Base-by-base conservation (phyloP, 2,113 vertebrate genomes). In the Chaetops frenatus region DNA sequence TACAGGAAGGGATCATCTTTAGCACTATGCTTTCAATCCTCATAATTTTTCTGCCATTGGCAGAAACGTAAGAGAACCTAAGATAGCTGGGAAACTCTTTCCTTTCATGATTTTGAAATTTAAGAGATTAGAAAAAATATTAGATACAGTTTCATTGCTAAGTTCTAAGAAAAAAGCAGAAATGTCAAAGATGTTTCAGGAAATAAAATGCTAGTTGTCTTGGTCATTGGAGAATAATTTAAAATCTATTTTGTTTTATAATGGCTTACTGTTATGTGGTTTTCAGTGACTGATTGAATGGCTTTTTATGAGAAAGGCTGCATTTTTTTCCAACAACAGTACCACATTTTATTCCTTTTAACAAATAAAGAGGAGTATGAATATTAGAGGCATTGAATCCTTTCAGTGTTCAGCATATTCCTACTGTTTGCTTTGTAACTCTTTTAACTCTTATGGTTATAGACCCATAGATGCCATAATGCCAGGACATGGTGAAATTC, bases 151-250 rank as follows among this genome's bases (percentile, higher is more conserved):
- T 81, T 90, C 38, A 62, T 47, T 69, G 13, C n/a, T 72, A 40
- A 21, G 24, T 80, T 88, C 66, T 86, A 62, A 83, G 78, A 73
- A 70, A 21, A 23, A 77, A 80, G 36, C 21, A 86, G 42, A 83
- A 92, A 86, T 58, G 18, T 73, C 35, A 54, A 73, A 86, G 61
- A 65, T 33, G 33, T n/a, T 54, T 77, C 33, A 81, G 60, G 33
- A 94, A 92, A 88, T 65, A 73, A 94, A 90, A 92, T 81, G 33
- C 10, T 61, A n/a, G 50, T 80, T 92, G 45, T 65, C 60, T 88
- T 92, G 28, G 60, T 90, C 86, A 74, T 50, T 78, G 58, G 58
- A 81, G 79, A 81, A 74, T 88, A 72, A 94, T 93, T 93, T 88
- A 56, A 94, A 88, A 92, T 70, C 38, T 86, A 11, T 70, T 93